A percentile compares a stretch with the other conserved stretches of the same genome.
phyloP scores from a whole-genome alignment of 2,113 vertebrate genomes.

The Microcebus tavaratra region DNA sequence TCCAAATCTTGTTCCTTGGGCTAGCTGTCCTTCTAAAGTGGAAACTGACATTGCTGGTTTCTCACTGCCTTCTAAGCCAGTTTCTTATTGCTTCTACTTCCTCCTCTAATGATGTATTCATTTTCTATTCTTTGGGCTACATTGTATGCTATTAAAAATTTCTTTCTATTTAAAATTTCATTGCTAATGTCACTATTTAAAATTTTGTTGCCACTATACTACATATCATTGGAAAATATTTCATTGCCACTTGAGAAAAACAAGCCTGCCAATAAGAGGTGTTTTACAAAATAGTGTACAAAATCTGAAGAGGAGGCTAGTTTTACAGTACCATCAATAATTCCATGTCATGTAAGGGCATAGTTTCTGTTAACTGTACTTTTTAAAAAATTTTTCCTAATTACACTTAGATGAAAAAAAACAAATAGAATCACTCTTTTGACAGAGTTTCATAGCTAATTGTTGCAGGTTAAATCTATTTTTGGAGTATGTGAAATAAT shows the following conservation, averaged over 20 bases:
- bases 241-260: not conserved
- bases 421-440: not conserved
- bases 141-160: not conserved
- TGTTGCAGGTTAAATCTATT: not conserved
- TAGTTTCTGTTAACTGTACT: not conserved
- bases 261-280: not conserved
- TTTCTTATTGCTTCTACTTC: conserved; percentile 8
- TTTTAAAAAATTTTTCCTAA: not conserved
- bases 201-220: not conserved
- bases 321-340: not conserved
- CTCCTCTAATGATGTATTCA: not conserved
- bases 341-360: not conserved
- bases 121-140: not conserved
- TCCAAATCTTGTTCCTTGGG: not conserved
- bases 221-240: not conserved
- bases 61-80: not conserved
- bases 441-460: not conserved
- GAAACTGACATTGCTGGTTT: not conserved
- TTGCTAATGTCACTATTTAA: not conserved
- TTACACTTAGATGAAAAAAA: not conserved
- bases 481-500: not conserved
- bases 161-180: not conserved
- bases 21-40: not conserved
- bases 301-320: not conserved
- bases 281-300: not conserved